Evolutionary conservation across 2,113 vertebrate genomes (phyloP), one percentile per base, ranked within the genome.

Genomic region (Gorsachius goisagi): DNA sequence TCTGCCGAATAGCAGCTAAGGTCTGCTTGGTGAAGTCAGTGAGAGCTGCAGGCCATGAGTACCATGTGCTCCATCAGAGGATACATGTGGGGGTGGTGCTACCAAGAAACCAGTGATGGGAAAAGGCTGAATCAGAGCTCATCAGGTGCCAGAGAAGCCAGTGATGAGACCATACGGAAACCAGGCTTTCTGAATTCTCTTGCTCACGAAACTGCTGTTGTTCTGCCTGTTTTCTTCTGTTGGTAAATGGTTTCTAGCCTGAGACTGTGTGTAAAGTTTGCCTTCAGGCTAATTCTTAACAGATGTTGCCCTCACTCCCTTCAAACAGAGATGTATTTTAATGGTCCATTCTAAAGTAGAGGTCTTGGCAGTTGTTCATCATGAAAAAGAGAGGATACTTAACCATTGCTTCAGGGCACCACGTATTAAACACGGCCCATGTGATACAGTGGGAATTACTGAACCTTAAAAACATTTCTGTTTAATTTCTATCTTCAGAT

Each of bases 381-480:
- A 88, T 73, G 67, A 69, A 80, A 89, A 95, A 69, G 64, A 72
- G 49, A 82, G 88, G 32, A 53, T 73, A 47, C 33, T 85, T 92
- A 87, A 27, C 81, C 15, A 18, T 59, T 91, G 81, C 89, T 89
- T 82, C 47, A 73, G 87, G 89, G 81, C 20, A 85, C 37, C 32
- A 67, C 9, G 0, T 73, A 66, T 88, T 95, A 89, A 92, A 89
- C 62, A 63, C 1, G 17, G 53, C 39, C 32, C 22, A 9, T 82
- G n/a, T 47, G 26, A 81, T 91, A 58, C 49, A 14, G n/a, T 56
- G 47, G 50, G 63, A 82, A 64, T 73, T 89, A 62, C 32, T 87
- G 90, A 93, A 91, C 86, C 89, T 88, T 92, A 58, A 89, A 94
- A 90, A 45, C 5, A 78, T 60, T 78, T 84, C 52, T 87, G 56